Percentiles rank a stretch among this genome's conserved stretches.
These are phyloP conservation scores for Hypanus sabinus DNA, from an alignment of 2,113 vertebrate genomes.

Conservation along the genomic window DNA sequence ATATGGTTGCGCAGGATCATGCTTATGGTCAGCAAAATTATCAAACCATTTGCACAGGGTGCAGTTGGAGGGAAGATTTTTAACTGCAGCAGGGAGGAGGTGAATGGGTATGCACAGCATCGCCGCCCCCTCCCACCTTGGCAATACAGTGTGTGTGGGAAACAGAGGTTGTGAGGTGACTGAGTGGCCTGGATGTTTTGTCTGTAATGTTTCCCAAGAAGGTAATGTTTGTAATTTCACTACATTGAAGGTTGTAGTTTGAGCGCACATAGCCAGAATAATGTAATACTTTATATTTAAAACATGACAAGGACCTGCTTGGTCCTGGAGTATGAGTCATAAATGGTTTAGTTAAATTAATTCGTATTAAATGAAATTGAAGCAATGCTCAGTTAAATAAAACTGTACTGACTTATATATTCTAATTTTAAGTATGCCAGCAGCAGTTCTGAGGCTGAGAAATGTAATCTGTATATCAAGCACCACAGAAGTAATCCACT, in stretches of 20 bases:
- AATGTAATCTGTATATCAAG: neutral
- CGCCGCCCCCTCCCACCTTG: too few species aligned
- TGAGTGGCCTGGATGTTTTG: too few species aligned
- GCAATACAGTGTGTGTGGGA: too few species aligned
- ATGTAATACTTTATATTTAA: neutral
- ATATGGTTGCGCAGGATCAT: neutral
- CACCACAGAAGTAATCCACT: neutral
- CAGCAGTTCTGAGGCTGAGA: neutral
- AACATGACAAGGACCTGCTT: neutral
- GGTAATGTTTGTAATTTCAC: too few species aligned
- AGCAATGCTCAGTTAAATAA: neutral
- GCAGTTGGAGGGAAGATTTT: too few species aligned
- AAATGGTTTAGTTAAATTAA: neutral
- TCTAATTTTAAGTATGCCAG: neutral
- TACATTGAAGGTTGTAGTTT: neutral
- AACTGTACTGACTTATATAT: neutral
- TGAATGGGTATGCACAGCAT: neutral
- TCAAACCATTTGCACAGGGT: neutral
- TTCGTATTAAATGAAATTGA: neutral
- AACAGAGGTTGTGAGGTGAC: too few species aligned
- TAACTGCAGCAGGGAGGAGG: neutral
- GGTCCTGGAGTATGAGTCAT: neutral
- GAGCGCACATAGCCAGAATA: neutral
- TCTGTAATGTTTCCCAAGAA: too few species aligned
- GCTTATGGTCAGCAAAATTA: neutral